These are phyloP conservation scores for Morpho helenor DNA, from an alignment of 2,888 invertebrate species.

Conservation along the genomic window DNA sequence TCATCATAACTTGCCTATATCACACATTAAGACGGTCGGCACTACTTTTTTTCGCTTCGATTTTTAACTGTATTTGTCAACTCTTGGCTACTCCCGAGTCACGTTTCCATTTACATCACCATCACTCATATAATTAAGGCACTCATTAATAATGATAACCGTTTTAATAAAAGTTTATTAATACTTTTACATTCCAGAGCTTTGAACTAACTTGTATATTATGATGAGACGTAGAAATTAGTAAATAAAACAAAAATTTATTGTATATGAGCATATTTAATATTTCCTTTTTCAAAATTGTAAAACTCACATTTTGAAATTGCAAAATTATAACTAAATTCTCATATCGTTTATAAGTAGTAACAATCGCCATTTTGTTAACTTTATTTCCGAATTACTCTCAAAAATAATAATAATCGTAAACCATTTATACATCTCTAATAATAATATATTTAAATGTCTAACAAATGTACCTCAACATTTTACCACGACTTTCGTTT, in stretches of 20 bases:
- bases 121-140: no score
- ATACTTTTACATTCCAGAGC: no score
- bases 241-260: constrained; percentile 48
- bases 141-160: no score
- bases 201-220: no score
- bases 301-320: constrained; percentile 80
- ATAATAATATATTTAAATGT: constrained; percentile 77
- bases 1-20: no score
- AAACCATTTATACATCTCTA: constrained; percentile 78
- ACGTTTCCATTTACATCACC: no score
- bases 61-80: no score
- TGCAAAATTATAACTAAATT: constrained; percentile 79
- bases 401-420: constrained; percentile 73
- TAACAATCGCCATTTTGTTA: constrained; percentile 76
- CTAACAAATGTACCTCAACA: constrained; percentile 78
- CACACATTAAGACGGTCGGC: no score
- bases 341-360: constrained; percentile 73
- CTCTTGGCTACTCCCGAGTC: no score
- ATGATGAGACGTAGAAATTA: no score
- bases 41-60: no score
- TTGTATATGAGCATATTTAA: constrained; percentile 78
- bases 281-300: constrained; percentile 79
- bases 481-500: constrained; percentile 63
- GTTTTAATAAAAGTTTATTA: no score
- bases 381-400: constrained; percentile 61